Percentiles rank a stretch among this genome's conserved stretches.
Conservation (phyloP, 2,113 vertebrate species). For the Archocentrus centrarchus region DNA sequence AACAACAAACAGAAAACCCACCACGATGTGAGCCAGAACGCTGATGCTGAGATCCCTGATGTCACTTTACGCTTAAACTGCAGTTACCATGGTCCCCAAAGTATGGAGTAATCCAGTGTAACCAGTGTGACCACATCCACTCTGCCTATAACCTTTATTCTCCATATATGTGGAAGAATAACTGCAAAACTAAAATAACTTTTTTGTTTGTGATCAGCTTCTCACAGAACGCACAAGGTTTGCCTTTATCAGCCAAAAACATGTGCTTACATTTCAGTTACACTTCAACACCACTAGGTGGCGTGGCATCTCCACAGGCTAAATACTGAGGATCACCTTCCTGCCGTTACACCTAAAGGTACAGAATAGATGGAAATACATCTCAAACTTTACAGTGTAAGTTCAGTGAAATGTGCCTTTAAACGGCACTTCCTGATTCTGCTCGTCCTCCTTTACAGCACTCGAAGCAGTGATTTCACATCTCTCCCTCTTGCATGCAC, state of each 20-base stretch:
- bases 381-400: not conserved
- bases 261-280: fast-evolving
- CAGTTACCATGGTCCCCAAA: not conserved
- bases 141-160: not conserved
- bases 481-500: not conserved
- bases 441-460: not conserved
- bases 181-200: not conserved
- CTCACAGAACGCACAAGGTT: not conserved
- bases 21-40: not conserved
- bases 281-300: conserved; percentile 25
- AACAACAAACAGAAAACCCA: not conserved
- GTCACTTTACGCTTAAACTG: not conserved
- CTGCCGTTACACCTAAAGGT: not conserved
- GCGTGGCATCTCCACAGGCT: not conserved
- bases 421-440: not conserved
- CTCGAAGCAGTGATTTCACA: not conserved
- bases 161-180: not conserved
- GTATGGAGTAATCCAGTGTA: not conserved
- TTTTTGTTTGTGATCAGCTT: not conserved
- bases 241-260: not conserved
- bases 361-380: not conserved
- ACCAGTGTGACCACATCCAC: not conserved
- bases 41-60: not conserved
- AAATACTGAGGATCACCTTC: not conserved
- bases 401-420: not conserved